Evolutionary conservation across 2,888 invertebrate species (phyloP).

Genomic region (Melipona beecheii): DNA sequence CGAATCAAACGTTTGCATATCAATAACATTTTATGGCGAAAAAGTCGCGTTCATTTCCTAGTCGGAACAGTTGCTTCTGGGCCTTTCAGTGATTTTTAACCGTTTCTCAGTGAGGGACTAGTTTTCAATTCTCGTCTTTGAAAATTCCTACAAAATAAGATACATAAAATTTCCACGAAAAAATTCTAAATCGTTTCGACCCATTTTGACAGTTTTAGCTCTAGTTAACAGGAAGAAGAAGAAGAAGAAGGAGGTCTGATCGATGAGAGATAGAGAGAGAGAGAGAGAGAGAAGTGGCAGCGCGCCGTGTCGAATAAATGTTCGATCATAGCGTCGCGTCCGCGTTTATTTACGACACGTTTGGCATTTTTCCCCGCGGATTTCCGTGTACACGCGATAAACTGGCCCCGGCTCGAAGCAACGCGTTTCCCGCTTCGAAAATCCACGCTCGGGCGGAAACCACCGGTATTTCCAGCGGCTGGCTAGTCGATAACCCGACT

Average conservation of each 20-base stretch:
- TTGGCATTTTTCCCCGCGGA: conserved; percentile 31
- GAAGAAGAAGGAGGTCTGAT: neutral
- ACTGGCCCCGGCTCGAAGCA: conserved; percentile 19
- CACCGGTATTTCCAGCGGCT: conserved; percentile 30
- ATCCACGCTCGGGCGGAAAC: conserved; percentile 35
- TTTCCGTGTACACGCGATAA: conserved; percentile 45
- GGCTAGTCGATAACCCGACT: conserved; percentile 55
- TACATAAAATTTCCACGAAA: too few relatives aligned
- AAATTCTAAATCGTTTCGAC: too few relatives aligned
- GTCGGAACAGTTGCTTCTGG: too few relatives aligned
- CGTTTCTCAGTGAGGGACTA: too few relatives aligned
- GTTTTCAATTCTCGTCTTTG: too few relatives aligned
- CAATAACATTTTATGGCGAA: too few relatives aligned
- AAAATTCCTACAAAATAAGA: too few relatives aligned
- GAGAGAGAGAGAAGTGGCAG: neutral
- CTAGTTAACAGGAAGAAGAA: too few relatives aligned
- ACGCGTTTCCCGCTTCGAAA: conserved; percentile 41
- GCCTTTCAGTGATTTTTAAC: too few relatives aligned
- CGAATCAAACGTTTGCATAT: too few relatives aligned
- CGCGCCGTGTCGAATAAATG: conserved; percentile 20
- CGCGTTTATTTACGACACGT: conserved; percentile 62
- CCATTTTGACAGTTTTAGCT: too few relatives aligned
- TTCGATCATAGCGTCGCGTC: conserved; percentile 22
- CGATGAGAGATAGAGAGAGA: neutral
- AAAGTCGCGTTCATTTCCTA: too few relatives aligned